Base-by-base conservation (phyloP, 2,888 invertebrate species). In the Eristalinus aeneus region DNA sequence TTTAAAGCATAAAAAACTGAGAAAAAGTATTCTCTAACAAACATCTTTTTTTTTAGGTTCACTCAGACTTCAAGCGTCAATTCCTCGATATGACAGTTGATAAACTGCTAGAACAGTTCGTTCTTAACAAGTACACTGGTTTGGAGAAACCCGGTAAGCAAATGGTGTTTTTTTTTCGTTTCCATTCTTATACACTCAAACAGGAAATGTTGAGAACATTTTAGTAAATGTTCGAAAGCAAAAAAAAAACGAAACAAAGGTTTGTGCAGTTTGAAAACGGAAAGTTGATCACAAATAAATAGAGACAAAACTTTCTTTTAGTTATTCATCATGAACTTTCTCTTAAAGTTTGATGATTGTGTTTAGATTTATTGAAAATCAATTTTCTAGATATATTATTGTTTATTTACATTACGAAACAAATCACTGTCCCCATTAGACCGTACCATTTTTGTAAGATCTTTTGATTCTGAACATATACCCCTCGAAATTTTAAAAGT, bases 31-130 rank as follows among this genome's bases (percentile, higher is more conserved):
- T 11, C 4, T 10, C 16, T 53, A 22, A 10, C 22, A 2, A 23
- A 9, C 11, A 56, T 22, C 56, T 22, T 53, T 56, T 22, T 22
- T 23, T 56, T 23, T 2, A 96, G 94, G 97, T 98, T n/a, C 97
- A 98, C 91, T 95, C 96, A 88, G 98, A 99, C 91, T 98, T 98
- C 91, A 96, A 97, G 91, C 95, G 96, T 87, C 98, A 98, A 91
- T 97, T 98, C 92, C 94, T 97, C 88, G 97, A 97, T 91, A 94
- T 98, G 94, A 97, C 98, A 61, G 97, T 99, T 46, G 98, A 98
- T 90, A 97, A 97, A 92, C 94, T 99, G 73, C 93, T 99, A 88
- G 97, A 97, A 91, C 97, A 97, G 92, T 98, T 99, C 93, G 96
- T 98, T 73, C 94, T 96, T 90, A 96, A 96, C 89, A 99, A 99